A percentile compares a stretch with the other conserved stretches of the same genome.
phyloP scores from a whole-genome alignment of 2,797 vertebrate species.

The Sparus aurata region DNA sequence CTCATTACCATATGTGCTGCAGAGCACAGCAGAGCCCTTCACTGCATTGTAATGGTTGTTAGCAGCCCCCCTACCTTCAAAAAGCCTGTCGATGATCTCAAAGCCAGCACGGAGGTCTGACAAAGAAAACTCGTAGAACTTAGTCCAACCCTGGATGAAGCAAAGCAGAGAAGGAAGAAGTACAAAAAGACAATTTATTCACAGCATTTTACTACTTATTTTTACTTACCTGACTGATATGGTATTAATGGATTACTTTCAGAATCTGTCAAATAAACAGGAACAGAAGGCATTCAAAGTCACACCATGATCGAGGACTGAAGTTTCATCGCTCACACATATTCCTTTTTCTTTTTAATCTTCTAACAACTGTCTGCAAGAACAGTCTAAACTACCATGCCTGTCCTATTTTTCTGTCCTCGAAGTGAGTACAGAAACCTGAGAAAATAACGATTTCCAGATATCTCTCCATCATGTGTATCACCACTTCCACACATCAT shows the following conservation, averaged over 20 bases:
- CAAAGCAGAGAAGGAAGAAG: background rate
- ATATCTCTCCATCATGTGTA: background rate
- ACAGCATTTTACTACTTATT: background rate
- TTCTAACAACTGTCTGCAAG: background rate
- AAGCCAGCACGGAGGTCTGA: slow-evolving; percentile 96
- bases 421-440: background rate
- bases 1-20: slow-evolving; percentile 23
- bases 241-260: background rate
- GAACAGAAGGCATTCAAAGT: slow-evolving; percentile 6
- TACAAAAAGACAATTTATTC: background rate
- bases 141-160: slow-evolving; percentile 94
- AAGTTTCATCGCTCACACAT: background rate
- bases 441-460: background rate
- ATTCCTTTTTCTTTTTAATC: background rate
- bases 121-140: slow-evolving; percentile 98
- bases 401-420: background rate
- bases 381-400: background rate
- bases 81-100: slow-evolving; percentile 94
- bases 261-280: slow-evolving; percentile 4
- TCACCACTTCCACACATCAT: background rate
- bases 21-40: slow-evolving; percentile 17
- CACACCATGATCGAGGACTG: background rate
- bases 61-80: slow-evolving; percentile 88
- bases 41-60: slow-evolving; percentile 3
- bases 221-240: background rate